phyloP scores from a whole-genome alignment of 2,888 invertebrate genomes.

The Andrena hattorfiana region DNA sequence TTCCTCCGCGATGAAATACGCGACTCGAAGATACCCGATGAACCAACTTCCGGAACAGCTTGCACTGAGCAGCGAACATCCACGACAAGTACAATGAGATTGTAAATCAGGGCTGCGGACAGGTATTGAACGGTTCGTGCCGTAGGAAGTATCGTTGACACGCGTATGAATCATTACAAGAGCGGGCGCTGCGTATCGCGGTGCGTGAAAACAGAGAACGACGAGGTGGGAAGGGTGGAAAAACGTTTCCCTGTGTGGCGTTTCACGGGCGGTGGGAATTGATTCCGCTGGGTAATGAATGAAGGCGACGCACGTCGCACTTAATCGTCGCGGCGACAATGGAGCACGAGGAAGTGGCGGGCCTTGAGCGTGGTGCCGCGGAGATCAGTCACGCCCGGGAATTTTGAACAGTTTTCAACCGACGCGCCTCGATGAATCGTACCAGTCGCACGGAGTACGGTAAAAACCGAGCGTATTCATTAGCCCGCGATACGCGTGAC shows the following conservation, averaged over 20 bases:
- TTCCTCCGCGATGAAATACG: background rate
- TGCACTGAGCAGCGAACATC: slow-evolving; percentile 13
- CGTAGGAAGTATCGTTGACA: slow-evolving; percentile 27
- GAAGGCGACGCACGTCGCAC: background rate
- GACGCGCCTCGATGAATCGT: slow-evolving; percentile 1
- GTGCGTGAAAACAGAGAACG: background rate
- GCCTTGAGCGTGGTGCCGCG: background rate
- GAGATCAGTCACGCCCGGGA: slow-evolving; percentile 37
- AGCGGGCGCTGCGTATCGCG: background rate
- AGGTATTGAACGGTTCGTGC: slow-evolving; percentile 36
- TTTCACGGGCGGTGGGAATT: background rate
- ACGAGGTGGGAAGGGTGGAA: background rate
- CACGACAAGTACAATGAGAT: slow-evolving; percentile 49
- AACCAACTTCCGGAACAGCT: slow-evolving; percentile 38
- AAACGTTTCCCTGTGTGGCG: background rate
- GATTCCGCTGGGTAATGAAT: slow-evolving; percentile 14
- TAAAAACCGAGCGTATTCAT: slow-evolving; percentile 6
- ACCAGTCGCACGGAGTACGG: background rate
- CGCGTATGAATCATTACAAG: slow-evolving; percentile 32
- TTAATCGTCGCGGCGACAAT: slow-evolving; percentile 18
- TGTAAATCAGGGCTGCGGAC: slow-evolving; percentile 39
- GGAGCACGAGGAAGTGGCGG: slow-evolving; percentile 17
- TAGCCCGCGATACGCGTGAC: slow-evolving; percentile 13
- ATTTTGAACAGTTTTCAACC: slow-evolving; percentile 19
- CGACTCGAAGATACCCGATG: slow-evolving; percentile 13